Base-by-base conservation (phyloP, 1,140 invertebrate species). In the Globodera rostochiensis region DNA sequence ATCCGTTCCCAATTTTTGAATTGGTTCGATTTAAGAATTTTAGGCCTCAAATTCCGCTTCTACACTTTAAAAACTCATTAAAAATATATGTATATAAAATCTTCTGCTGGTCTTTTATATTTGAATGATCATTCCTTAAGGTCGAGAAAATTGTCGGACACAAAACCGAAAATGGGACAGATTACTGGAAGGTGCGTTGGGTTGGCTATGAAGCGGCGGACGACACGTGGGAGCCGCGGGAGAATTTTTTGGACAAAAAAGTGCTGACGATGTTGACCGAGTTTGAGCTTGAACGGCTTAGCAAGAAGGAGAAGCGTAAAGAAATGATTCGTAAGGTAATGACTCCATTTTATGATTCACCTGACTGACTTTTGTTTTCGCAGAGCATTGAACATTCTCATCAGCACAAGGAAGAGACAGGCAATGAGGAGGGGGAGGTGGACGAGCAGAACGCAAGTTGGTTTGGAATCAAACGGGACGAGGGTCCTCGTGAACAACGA, bases 171-270 rank as follows among this genome's bases (percentile, higher is more conserved):
- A 19, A 73, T 21, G 80, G 77, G 21, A 80, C 75, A 15, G 50
- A 70, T 74, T 76, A 66, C 2, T 82, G 66, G 64, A 25, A 57
- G 2, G 82, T 83, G 4, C 82, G 82, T 5, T 83, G 82, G 82
- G 36, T 64, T 57, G 80, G 80, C 15, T 83, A 84, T 74, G 82
- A 82, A 1, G 57, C 80, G n/a, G 64, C 74, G 36, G 70, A 83
- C 19, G 82, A 83, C 45, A 83, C 82, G 6, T 83, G 81, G 80
- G 82, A 83, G 82, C 82, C 82, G 8, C 60, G 50, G 19, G 74
- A 64, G 19, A 82, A 84, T 77, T 77, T 83, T 21, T 46, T 73
- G 25, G 80, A 78, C 70, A 53, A 50, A 15, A 74, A 82, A 49
- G 53, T 82, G 6, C 50, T 21, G 13, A 70, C 6, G 15, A 71